Conservation (phyloP, 2,888 invertebrate species). For the Euspilapteryx auroguttella region DNA sequence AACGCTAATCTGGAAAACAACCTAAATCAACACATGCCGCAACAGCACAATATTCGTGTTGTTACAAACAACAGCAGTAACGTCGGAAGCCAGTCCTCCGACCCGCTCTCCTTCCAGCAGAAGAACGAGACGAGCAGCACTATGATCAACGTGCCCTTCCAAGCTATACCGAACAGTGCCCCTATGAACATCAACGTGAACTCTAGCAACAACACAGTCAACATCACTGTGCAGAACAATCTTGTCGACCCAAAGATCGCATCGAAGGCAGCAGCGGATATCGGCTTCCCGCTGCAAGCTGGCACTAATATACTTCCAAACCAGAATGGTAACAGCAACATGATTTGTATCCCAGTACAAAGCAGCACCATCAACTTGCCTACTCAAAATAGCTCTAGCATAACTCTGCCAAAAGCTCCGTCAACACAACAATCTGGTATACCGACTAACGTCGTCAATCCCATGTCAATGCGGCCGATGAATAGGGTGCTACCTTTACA, state of each 20-base stretch:
- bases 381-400: slow-evolving; percentile 55
- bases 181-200: slow-evolving; percentile 56
- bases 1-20: slow-evolving; percentile 33
- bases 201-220: slow-evolving; percentile 51
- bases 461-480: slow-evolving; percentile 71
- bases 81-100: slow-evolving; percentile 27
- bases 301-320: slow-evolving; percentile 31
- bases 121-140: slow-evolving; percentile 39
- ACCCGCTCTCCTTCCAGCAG: slow-evolving; percentile 41
- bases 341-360: slow-evolving; percentile 48
- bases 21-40: slow-evolving; percentile 38
- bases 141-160: slow-evolving; percentile 55
- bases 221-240: slow-evolving; percentile 52
- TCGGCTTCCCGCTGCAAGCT: slow-evolving; percentile 41
- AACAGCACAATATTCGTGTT: slow-evolving; percentile 49
- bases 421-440: slow-evolving; percentile 64
- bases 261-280: slow-evolving; percentile 37
- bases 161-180: slow-evolving; percentile 52
- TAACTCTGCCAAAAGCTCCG: slow-evolving; percentile 63
- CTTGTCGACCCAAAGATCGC: slow-evolving; percentile 52
- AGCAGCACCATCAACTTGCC: slow-evolving; percentile 50
- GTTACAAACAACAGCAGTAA: slow-evolving; percentile 42
- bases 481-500: slow-evolving; percentile 79
- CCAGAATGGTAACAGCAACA: slow-evolving; percentile 30
- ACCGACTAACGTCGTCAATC: slow-evolving; percentile 73